Percentiles rank a stretch among this genome's conserved stretches.
These are phyloP conservation scores for Calonectris borealis DNA, from an alignment of 2,113 vertebrate species.

Conservation along the genomic window DNA sequence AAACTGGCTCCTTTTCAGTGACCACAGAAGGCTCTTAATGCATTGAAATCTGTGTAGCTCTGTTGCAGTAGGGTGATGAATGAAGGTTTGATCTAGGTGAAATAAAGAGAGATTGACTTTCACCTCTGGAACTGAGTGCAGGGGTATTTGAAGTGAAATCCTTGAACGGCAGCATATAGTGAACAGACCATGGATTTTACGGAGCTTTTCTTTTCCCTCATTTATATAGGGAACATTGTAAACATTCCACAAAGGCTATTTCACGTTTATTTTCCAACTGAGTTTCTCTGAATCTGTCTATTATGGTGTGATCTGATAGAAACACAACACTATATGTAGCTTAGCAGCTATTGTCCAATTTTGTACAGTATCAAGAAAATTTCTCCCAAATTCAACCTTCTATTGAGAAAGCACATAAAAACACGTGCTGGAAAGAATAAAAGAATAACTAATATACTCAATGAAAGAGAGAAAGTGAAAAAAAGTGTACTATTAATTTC, in stretches of 20 bases:
- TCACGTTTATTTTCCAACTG: slow-evolving; percentile 15
- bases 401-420: background rate
- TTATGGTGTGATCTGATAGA: background rate
- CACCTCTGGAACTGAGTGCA: background rate
- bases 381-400: background rate
- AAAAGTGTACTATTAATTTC: background rate
- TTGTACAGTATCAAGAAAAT: background rate
- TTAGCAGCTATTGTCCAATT: background rate
- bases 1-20: slow-evolving; percentile 15
- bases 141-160: background rate
- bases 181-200: background rate
- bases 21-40: background rate
- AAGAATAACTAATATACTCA: background rate
- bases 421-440: background rate
- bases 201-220: background rate
- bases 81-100: background rate
- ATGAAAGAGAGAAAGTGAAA: background rate
- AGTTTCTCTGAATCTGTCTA: background rate
- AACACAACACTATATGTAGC: background rate
- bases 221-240: background rate
- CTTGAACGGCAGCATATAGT: background rate
- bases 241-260: slow-evolving; percentile 19
- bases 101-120: slow-evolving; percentile 23
- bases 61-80: background rate
- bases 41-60: background rate